These are phyloP conservation scores for Danio tinwini DNA, from an alignment of 2,797 vertebrate species.

Conservation along the genomic window DNA sequence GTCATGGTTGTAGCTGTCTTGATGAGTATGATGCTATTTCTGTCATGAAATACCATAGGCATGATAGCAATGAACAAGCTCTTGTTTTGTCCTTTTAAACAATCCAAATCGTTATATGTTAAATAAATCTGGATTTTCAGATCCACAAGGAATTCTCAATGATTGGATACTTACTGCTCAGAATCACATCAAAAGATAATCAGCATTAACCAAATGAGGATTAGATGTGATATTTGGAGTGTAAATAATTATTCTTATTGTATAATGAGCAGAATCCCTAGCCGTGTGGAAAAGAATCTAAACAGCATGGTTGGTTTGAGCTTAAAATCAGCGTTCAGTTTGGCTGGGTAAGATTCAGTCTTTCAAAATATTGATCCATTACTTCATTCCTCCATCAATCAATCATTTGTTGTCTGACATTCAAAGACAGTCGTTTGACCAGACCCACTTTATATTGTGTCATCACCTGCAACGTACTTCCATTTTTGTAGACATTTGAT, in stretches of 20 bases:
- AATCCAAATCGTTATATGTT: neutral
- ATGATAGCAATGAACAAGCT: neutral
- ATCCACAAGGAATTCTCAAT: too few species aligned
- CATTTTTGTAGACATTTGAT: too few species aligned
- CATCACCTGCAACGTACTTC: too few species aligned
- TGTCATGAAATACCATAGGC: neutral
- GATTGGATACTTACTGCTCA: neutral
- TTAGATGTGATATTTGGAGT: neutral
- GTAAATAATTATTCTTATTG: neutral
- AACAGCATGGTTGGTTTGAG: neutral
- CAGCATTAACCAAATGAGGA: neutral
- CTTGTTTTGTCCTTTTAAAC: neutral
- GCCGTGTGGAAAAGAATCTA: neutral
- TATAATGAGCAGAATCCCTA: neutral
- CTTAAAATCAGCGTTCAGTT: neutral
- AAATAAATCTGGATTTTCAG: neutral
- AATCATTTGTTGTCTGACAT: neutral
- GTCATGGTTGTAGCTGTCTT: neutral
- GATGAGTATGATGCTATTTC: neutral
- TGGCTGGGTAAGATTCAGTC: neutral
- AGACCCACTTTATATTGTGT: too few species aligned
- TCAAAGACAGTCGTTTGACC: too few species aligned
- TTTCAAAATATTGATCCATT: neutral
- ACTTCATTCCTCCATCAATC: fast-evolving
- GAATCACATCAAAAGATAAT: neutral